These are phyloP conservation scores for Procavia capensis DNA, from an alignment of 2,113 vertebrate genomes.

Conservation along the genomic window DNA sequence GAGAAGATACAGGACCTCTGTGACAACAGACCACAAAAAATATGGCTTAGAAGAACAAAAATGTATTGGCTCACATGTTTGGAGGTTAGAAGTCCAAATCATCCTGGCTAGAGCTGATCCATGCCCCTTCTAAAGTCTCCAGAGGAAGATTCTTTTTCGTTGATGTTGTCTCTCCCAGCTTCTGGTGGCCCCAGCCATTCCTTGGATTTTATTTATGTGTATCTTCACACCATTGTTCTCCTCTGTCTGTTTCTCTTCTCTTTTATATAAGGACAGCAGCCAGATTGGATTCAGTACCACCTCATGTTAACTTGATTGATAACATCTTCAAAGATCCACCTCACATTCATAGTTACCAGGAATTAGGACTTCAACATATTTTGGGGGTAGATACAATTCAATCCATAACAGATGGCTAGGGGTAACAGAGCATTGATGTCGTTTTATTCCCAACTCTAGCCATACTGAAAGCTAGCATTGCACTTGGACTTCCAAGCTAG, in stretches of 20 bases:
- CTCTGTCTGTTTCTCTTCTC: too few relatives aligned
- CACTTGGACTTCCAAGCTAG: not conserved
- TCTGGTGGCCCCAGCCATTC: not conserved
- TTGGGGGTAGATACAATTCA: too few relatives aligned
- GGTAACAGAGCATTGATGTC: not conserved
- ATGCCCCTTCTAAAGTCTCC: not conserved
- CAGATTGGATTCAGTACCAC: too few relatives aligned
- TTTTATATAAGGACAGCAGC: too few relatives aligned
- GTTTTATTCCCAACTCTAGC: not conserved
- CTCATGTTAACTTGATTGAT: too few relatives aligned
- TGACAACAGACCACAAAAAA: too few relatives aligned
- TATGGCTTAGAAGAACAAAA: not conserved
- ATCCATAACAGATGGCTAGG: too few relatives aligned
- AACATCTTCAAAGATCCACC: too few relatives aligned
- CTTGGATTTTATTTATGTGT: not conserved
- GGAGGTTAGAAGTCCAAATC: not conserved
- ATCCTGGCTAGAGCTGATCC: not conserved
- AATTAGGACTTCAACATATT: too few relatives aligned
- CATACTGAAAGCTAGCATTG: not conserved
- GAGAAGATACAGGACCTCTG: not conserved
- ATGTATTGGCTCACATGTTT: not conserved
- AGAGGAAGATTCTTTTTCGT: too few relatives aligned
- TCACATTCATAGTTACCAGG: too few relatives aligned
- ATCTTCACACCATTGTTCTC: too few relatives aligned
- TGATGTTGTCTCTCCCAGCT: not conserved